These are phyloP conservation scores for Heliconius hewitsoni DNA, from an alignment of 1,140 invertebrate species.

Conservation along the genomic window DNA sequence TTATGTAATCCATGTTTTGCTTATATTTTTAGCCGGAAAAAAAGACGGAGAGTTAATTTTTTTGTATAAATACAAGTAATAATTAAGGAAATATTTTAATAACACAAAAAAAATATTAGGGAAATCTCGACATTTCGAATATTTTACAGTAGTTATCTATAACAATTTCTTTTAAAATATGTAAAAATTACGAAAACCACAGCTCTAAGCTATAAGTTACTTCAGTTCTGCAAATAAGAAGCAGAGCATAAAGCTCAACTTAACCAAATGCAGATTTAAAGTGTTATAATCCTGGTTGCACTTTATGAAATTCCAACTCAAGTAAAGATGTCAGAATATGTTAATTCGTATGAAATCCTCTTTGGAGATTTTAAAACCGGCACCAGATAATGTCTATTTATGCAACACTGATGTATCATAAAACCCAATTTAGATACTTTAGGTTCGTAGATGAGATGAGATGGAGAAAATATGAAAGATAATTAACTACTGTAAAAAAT, in stretches of 20 bases:
- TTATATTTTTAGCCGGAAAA: neutral
- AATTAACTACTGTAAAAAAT: no score
- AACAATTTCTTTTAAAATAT: no score
- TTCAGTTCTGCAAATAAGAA: neutral
- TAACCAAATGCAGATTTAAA: neutral
- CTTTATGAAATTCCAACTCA: neutral
- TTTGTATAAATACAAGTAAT: no score
- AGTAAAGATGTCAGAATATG: constrained; percentile 1
- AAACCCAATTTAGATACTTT: neutral
- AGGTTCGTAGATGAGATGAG: neutral
- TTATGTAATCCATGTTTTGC: constrained; percentile 9
- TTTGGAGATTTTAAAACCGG: neutral
- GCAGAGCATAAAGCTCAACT: neutral
- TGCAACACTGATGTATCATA: neutral
- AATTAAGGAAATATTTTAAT: no score
- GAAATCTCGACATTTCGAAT: no score
- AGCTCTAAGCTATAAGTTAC: neutral
- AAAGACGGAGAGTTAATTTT: no score
- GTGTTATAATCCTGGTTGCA: neutral
- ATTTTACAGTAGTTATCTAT: no score
- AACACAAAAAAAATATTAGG: no score
- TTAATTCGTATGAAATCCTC: neutral
- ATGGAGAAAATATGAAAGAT: neutral
- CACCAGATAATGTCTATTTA: neutral
- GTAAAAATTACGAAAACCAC: neutral